Conservation (phyloP, 2,888 invertebrate genomes). For the Nasonovia ribisnigri region DNA sequence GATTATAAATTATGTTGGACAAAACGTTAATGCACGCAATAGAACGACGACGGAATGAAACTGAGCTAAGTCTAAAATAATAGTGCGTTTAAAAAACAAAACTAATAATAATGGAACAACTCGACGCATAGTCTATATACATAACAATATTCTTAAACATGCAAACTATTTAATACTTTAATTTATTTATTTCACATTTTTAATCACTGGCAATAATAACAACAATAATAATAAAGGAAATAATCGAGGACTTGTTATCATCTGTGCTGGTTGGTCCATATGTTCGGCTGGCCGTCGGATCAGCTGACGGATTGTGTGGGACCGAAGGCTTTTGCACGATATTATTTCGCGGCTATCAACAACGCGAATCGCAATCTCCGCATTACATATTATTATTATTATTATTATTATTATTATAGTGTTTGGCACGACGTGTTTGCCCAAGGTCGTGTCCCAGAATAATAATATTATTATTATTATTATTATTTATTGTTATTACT, state of each 20-base stretch:
- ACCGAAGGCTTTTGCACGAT: background rate
- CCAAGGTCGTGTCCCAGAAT: background rate
- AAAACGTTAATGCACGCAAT: background rate
- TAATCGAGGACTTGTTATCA: background rate
- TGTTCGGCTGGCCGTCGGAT: background rate
- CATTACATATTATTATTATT: background rate
- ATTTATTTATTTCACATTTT: conserved; percentile 12
- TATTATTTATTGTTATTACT: background rate
- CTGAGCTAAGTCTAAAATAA: background rate
- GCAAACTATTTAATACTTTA: background rate
- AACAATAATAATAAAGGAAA: conserved; percentile 5
- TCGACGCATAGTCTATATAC: background rate
- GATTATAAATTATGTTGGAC: background rate
- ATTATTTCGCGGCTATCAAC: conserved; percentile 5
- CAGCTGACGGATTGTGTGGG: background rate
- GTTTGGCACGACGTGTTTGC: background rate
- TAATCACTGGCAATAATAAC: background rate
- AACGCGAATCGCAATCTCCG: background rate
- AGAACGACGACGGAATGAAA: background rate
- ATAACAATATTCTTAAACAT: background rate
- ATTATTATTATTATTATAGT: background rate
- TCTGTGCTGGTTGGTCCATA: conserved; percentile 13
- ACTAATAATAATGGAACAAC: background rate
- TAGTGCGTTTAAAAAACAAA: conserved; percentile 16
- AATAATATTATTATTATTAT: background rate